phyloP scores from a whole-genome alignment of 2,113 vertebrate species.

The Saimiri boliviensis region DNA sequence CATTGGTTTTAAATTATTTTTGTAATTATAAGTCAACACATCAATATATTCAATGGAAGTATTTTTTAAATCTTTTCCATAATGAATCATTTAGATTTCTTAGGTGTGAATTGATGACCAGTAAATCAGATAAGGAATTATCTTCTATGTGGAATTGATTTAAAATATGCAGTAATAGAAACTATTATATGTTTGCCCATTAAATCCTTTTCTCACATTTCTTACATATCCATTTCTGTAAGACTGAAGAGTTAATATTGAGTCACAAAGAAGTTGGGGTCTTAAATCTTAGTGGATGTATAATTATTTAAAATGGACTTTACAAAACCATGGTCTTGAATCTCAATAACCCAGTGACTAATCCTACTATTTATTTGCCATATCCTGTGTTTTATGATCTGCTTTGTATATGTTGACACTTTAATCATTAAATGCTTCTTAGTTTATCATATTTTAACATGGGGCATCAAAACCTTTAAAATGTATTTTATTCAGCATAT shows the following conservation, averaged over 20 bases:
- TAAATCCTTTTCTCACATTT: background rate
- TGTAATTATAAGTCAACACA: no score
- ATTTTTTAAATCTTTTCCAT: no score
- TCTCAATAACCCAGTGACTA: background rate
- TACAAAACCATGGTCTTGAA: background rate
- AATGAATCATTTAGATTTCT: background rate
- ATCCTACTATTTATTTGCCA: conserved; percentile 46
- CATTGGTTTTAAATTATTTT: no score
- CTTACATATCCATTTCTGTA: background rate
- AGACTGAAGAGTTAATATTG: background rate
- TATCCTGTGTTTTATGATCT: conserved; percentile 26
- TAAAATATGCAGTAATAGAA: background rate
- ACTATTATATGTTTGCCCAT: background rate
- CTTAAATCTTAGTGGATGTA: conserved; percentile 34
- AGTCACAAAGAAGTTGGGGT: background rate
- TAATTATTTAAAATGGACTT: conserved; percentile 49
- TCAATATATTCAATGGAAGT: no score
- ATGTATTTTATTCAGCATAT: conserved; percentile 45
- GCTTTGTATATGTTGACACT: conserved; percentile 37
- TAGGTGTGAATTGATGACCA: background rate
- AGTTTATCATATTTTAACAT: conserved; percentile 51
- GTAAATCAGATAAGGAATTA: background rate
- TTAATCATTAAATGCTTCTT: conserved; percentile 54
- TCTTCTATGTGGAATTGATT: background rate
- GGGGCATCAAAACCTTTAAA: conserved; percentile 20